Conservation (phyloP, 2,113 vertebrate species). For the Capricornis sumatraensis region DNA sequence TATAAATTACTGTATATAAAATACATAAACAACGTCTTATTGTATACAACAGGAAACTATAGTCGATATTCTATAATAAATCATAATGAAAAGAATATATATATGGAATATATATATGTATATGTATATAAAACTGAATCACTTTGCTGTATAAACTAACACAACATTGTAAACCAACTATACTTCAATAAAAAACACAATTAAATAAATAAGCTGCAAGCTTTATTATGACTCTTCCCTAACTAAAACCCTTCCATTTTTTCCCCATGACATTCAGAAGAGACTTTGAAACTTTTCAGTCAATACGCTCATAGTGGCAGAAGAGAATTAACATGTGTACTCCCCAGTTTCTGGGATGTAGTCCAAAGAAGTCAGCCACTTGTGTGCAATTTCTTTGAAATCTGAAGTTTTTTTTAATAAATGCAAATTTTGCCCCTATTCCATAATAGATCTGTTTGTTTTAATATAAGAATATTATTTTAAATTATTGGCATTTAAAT, state of each 20-base stretch:
- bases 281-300: slow-evolving; percentile 22
- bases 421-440: slow-evolving; percentile 51
- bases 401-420: slow-evolving; percentile 53
- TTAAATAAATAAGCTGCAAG: neutral
- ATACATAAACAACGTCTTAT: neutral
- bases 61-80: neutral
- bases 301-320: neutral
- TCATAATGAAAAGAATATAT: neutral
- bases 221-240: neutral
- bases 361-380: slow-evolving; percentile 59
- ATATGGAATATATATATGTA: neutral
- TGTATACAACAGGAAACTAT: neutral
- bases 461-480: slow-evolving; percentile 61
- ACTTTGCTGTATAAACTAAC: neutral
- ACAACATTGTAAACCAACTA: neutral
- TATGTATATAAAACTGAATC: neutral
- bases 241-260: neutral
- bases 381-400: slow-evolving; percentile 46
- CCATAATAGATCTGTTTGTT: slow-evolving; percentile 50
- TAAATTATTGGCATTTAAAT: slow-evolving; percentile 40
- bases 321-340: slow-evolving; percentile 23
- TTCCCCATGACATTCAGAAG: neutral
- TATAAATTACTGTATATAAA: neutral
- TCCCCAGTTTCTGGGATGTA: slow-evolving; percentile 19
- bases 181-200: neutral